These are phyloP conservation scores for Belgica antarctica DNA, from an alignment of 2,888 invertebrate species.

Conservation along the genomic window DNA sequence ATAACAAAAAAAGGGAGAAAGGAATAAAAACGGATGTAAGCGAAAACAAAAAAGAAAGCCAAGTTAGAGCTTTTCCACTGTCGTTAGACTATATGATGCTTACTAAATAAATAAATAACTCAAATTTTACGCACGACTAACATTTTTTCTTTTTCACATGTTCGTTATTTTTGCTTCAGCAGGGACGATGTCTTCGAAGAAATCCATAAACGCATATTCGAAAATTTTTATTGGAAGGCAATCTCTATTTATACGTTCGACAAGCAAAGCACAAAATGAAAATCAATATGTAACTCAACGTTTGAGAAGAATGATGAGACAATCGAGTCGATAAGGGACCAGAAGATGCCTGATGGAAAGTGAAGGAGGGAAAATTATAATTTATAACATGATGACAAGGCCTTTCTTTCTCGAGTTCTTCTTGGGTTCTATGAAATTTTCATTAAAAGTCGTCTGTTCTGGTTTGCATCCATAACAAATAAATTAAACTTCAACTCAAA, in stretches of 20 bases:
- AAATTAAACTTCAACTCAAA: too few species aligned
- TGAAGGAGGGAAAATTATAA: constrained; percentile 15
- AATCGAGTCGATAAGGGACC: constrained; percentile 15
- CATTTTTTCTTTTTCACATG: background rate
- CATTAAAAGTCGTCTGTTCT: too few species aligned
- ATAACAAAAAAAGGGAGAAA: too few species aligned
- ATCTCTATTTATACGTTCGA: background rate
- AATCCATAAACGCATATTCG: constrained; percentile 22
- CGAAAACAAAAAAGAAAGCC: constrained; percentile 7
- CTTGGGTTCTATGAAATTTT: too few species aligned
- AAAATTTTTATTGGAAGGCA: background rate
- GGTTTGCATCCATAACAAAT: too few species aligned
- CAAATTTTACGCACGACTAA: constrained; percentile 29
- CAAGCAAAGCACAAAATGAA: background rate
- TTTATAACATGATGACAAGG: constrained; percentile 3
- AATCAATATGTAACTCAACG: constrained; percentile 4
- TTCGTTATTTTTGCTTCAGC: too few species aligned
- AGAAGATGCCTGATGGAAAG: background rate
- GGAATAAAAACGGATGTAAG: too few species aligned
- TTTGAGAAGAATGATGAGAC: constrained; percentile 1
- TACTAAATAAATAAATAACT: constrained; percentile 22
- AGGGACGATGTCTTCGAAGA: background rate
- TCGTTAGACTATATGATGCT: background rate
- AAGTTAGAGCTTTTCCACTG: constrained; percentile 2
- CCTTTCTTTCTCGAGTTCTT: too few species aligned